These are phyloP conservation scores for Drosophila maculinotata DNA, from an alignment of 2,888 invertebrate genomes.

Conservation along the genomic window DNA sequence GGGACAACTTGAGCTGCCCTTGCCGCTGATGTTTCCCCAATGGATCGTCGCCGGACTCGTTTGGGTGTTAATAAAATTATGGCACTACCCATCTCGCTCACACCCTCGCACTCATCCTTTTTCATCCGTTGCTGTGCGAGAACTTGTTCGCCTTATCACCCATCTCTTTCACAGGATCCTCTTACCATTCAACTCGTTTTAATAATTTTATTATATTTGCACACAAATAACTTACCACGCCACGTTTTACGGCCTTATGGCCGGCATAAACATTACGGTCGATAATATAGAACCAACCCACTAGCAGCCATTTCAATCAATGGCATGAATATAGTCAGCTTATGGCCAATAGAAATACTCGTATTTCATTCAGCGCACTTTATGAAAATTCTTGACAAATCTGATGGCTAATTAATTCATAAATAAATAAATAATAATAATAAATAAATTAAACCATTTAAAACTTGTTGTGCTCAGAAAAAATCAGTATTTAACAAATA, in stretches of 20 bases:
- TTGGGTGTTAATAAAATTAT: slow-evolving; percentile 76
- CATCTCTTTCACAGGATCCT: slow-evolving; percentile 58
- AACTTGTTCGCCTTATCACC: slow-evolving; percentile 55
- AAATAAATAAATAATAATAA: too few species aligned
- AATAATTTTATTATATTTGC: slow-evolving; percentile 76
- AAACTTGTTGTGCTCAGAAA: too few species aligned
- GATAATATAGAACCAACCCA: slow-evolving; percentile 16
- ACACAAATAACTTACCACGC: slow-evolving; percentile 66
- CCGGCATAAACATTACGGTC: slow-evolving; percentile 56
- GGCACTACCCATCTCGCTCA: slow-evolving; percentile 42
- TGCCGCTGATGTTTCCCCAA: slow-evolving; percentile 30
- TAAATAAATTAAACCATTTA: too few species aligned
- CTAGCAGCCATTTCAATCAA: slow-evolving; percentile 42
- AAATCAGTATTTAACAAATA: too few species aligned
- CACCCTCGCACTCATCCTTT: slow-evolving; percentile 26
- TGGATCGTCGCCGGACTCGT: slow-evolving; percentile 46
- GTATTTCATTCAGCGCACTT: slow-evolving; percentile 45
- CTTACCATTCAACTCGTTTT: slow-evolving; percentile 69
- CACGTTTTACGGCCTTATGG: slow-evolving; percentile 56
- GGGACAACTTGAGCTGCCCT: slow-evolving; percentile 57
- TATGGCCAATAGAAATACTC: slow-evolving; percentile 28
- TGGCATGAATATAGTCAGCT: slow-evolving; percentile 49
- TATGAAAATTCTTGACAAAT: slow-evolving; percentile 41
- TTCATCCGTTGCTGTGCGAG: slow-evolving; percentile 1
- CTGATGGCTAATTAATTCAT: slow-evolving; percentile 1